Percentiles rank a stretch among this genome's conserved stretches.
phyloP scores from a whole-genome alignment of 1,140 invertebrate genomes.

The Heterodera carotae region DNA sequence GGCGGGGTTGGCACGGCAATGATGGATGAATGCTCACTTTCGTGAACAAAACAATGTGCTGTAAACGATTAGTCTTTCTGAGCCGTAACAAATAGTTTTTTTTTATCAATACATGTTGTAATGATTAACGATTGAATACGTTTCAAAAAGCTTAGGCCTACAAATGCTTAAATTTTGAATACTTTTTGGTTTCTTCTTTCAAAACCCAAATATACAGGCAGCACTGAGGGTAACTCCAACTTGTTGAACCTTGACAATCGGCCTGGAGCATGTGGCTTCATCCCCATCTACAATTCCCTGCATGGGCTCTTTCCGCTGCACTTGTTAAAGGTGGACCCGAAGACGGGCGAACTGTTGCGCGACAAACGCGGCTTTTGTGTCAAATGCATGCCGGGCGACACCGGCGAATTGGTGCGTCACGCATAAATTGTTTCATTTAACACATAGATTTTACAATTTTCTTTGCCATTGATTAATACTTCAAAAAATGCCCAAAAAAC shows the following conservation, averaged over 20 bases:
- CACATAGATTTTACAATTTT: background rate
- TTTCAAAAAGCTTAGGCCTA: too few relatives aligned
- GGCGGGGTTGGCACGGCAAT: constrained; percentile 14
- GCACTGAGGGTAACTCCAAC: constrained; percentile 87
- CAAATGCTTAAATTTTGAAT: too few relatives aligned
- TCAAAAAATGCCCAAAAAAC: background rate
- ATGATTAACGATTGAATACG: too few relatives aligned
- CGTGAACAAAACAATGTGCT: constrained; percentile 10
- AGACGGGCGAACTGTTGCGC: constrained; percentile 78
- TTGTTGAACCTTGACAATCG: constrained; percentile 77
- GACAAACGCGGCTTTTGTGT: constrained; percentile 76
- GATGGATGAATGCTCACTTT: background rate
- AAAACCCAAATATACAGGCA: constrained; percentile 61
- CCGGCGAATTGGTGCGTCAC: constrained; percentile 77
- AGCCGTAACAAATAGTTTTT: constrained; percentile 9
- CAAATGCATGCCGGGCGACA: constrained; percentile 78
- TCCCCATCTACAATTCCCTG: constrained; percentile 45
- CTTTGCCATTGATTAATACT: too few relatives aligned
- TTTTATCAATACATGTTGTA: too few relatives aligned
- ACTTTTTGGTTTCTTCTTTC: too few relatives aligned
- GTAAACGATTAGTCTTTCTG: constrained; percentile 31
- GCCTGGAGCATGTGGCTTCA: constrained; percentile 74
- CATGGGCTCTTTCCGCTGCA: constrained; percentile 41
- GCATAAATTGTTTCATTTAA: background rate
- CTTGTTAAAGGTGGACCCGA: constrained; percentile 51